Percentiles rank a stretch among this genome's conserved stretches.
phyloP scores from a whole-genome alignment of 2,797 vertebrate species.

The Anabas testudineus region DNA sequence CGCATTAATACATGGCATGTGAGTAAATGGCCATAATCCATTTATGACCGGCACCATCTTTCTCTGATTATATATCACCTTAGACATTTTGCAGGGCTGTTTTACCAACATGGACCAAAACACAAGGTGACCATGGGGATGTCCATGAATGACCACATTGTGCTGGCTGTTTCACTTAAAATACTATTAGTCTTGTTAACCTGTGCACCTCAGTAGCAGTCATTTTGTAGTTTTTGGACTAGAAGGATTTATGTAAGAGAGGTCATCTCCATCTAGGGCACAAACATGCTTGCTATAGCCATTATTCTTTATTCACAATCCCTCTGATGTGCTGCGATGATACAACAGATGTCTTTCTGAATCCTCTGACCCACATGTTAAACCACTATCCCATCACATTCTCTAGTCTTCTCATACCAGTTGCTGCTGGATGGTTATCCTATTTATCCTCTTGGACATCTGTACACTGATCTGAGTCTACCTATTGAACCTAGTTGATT shows the following conservation, averaged over 20 bases:
- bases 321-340: slow-evolving; percentile 19
- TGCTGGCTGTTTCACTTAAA: neutral
- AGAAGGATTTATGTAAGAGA: slow-evolving; percentile 13
- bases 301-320: slow-evolving; percentile 21
- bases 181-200: neutral
- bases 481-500: neutral
- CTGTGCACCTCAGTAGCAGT: neutral
- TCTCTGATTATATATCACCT: too few species aligned
- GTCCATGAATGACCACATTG: neutral
- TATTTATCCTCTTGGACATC: slow-evolving; percentile 33
- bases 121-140: neutral
- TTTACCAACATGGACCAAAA: neutral
- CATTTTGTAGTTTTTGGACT: neutral
- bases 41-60: too few species aligned
- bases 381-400: slow-evolving; percentile 9
- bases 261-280: slow-evolving; percentile 12
- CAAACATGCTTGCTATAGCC: neutral
- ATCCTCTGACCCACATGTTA: slow-evolving; percentile 38
- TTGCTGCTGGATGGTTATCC: slow-evolving; percentile 3
- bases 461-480: slow-evolving; percentile 1
- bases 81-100: neutral
- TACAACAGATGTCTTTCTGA: slow-evolving; percentile 38
- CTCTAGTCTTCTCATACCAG: slow-evolving; percentile 3
- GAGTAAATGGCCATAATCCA: too few species aligned
- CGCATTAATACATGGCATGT: too few species aligned